Evolutionary conservation across 1,140 invertebrate species (phyloP).

Genomic region (Arion vulgaris): DNA sequence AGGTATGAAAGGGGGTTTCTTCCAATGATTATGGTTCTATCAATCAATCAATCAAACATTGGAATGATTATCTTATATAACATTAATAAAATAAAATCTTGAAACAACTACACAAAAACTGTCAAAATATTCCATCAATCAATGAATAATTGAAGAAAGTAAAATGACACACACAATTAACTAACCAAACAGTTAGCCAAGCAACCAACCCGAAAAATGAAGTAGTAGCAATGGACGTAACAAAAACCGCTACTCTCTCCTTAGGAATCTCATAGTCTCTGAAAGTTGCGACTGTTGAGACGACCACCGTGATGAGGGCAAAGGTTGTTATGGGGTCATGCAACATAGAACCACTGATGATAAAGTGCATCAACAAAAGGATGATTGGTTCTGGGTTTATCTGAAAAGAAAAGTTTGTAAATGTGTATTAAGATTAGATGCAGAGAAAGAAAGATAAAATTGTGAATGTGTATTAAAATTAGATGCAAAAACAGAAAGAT

Average conservation of each 20-base stretch:
- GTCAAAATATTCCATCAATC: too few relatives aligned
- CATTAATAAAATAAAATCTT: too few relatives aligned
- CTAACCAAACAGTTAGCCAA: conserved; percentile 13
- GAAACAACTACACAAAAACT: too few relatives aligned
- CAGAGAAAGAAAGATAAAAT: background rate
- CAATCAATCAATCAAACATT: too few relatives aligned
- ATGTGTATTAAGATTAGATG: too few relatives aligned
- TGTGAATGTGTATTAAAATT: too few relatives aligned
- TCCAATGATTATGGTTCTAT: too few relatives aligned
- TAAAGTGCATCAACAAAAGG: conserved; percentile 11
- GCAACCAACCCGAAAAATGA: conserved; percentile 24
- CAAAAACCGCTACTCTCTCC: conserved; percentile 4
- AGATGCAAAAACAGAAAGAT: background rate
- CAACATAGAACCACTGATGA: conserved; percentile 16
- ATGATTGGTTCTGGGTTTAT: conserved; percentile 27
- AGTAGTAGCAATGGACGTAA: conserved; percentile 3
- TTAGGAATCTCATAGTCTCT: background rate
- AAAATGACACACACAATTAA: background rate
- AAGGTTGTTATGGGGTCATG: conserved; percentile 21
- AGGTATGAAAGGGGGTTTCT: too few relatives aligned
- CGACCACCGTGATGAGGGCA: conserved; percentile 5
- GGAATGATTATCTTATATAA: too few relatives aligned
- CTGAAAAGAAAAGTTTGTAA: background rate
- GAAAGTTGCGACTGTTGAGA: background rate
- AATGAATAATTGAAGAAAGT: too few relatives aligned